Evolutionary conservation across 2,797 vertebrate species (phyloP).

Genomic region (Octomys mimax): DNA sequence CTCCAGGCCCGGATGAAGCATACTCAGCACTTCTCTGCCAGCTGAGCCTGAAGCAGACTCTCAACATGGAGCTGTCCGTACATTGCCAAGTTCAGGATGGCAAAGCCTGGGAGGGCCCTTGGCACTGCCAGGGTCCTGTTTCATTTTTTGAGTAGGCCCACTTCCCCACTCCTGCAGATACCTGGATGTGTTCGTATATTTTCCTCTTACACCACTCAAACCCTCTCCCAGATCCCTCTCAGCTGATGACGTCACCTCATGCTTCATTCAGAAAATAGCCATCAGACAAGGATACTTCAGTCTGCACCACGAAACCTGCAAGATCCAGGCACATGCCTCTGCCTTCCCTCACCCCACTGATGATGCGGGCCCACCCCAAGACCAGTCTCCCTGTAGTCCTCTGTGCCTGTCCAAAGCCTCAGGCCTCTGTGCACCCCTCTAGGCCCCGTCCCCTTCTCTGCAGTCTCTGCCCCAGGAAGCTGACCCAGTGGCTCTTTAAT

Average conservation of each 20-base stretch:
- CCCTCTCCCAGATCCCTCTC: neutral
- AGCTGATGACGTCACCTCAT: neutral
- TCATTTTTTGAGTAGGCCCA: neutral
- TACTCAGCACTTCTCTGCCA: neutral
- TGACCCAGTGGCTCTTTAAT: neutral
- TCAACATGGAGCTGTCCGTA: neutral
- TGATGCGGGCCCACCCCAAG: neutral
- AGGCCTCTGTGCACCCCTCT: neutral
- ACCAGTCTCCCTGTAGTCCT: neutral
- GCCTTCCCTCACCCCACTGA: neutral
- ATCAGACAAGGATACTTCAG: neutral
- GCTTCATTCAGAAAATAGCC: neutral
- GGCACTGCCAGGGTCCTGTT: fast-evolving
- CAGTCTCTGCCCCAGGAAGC: fast-evolving
- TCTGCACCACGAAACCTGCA: neutral
- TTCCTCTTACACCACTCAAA: neutral
- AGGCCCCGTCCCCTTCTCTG: neutral
- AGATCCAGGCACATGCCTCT: neutral
- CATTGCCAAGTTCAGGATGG: neutral
- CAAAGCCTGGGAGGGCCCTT: neutral
- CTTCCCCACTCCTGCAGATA: neutral
- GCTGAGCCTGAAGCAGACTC: neutral
- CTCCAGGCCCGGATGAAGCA: neutral
- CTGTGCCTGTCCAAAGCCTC: fast-evolving
- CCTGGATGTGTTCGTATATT: neutral